Conservation (phyloP, 2,888 invertebrate genomes). For the Dysmachus trigonus region DNA sequence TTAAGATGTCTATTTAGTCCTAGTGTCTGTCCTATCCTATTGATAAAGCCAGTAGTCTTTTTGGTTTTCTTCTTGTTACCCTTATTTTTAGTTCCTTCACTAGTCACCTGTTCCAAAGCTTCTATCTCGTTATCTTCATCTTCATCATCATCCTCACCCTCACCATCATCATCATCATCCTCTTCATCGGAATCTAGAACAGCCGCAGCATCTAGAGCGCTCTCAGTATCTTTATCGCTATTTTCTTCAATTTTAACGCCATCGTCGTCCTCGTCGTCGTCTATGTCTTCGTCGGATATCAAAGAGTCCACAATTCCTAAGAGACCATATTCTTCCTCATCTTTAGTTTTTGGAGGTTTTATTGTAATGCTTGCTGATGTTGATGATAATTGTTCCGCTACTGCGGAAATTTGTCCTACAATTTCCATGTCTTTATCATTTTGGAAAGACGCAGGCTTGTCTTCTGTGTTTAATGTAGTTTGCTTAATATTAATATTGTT, state of each 20-base stretch:
- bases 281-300: slow-evolving; percentile 27
- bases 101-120: neutral
- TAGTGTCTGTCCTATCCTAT: slow-evolving; percentile 7
- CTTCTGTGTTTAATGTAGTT: neutral
- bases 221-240: neutral
- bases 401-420: slow-evolving; percentile 3
- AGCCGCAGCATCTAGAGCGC: neutral
- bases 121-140: slow-evolving; percentile 8
- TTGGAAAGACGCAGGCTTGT: neutral
- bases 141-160: neutral
- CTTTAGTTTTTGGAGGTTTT: slow-evolving; percentile 20
- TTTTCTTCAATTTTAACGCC: neutral
- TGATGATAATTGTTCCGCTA: neutral
- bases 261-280: neutral
- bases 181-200: too few species aligned
- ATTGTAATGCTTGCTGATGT: neutral
- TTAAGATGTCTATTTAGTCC: slow-evolving; percentile 11
- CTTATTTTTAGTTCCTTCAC: neutral
- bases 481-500: neutral
- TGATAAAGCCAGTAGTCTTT: neutral
- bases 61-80: slow-evolving; percentile 25
- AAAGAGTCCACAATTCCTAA: slow-evolving; percentile 33
- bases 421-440: slow-evolving; percentile 38
- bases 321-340: slow-evolving; percentile 20
- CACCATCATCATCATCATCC: neutral